Base-by-base conservation (phyloP, 1,140 invertebrate species). In the Phymorhynchus buccinoides region DNA sequence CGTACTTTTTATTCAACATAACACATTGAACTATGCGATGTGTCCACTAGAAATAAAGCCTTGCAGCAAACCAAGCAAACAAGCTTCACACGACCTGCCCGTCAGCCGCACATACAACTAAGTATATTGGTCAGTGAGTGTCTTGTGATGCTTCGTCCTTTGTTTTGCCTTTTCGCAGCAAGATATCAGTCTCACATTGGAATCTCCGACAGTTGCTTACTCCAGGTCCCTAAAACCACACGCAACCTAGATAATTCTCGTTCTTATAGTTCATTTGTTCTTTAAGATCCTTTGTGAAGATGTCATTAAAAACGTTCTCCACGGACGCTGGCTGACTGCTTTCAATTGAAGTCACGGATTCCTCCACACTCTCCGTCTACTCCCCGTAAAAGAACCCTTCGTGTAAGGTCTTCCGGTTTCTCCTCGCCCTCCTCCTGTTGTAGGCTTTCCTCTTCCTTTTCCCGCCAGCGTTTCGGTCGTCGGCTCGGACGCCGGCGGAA, bases 401-500 rank as follows among this genome's bases (percentile, higher is more conserved):
- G 18, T 82, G 37, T 68, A 83, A 48, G 42, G 41, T 84, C 44
- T 82, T 82, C 68, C 84, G 39, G 84, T 77, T 35, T 27, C 71
- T 56, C 52, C 73, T 66, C 16, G 52, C 32, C 35, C 83, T 78
- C 35, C 83, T 52, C 42, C 83, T 84, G n/a, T 32, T 73, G 79
- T 80, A n/a, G 18, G n/a, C 27, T 44, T 83, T 82, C 48, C 75
- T 62, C 44, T 62, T 77, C 30, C 14, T 85, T 16, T 30, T 27
- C 41, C 56, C 73, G 52, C 44, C 80, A 12, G 37, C 42, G 35
- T 37, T 56, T 3, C 52, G 80, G 75, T 56, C 79, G 66, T 80
- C 79, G 73, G 37, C 73, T 81, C 32, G 83, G 66, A 66, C 62
- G 78, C 32, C 83, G 83, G 66, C 81, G 42, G 82, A 87, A 85